A percentile compares a stretch with the other conserved stretches of the same genome.
Conservation (phyloP, 1,140 invertebrate genomes). For the Calephelis virginiensis region DNA sequence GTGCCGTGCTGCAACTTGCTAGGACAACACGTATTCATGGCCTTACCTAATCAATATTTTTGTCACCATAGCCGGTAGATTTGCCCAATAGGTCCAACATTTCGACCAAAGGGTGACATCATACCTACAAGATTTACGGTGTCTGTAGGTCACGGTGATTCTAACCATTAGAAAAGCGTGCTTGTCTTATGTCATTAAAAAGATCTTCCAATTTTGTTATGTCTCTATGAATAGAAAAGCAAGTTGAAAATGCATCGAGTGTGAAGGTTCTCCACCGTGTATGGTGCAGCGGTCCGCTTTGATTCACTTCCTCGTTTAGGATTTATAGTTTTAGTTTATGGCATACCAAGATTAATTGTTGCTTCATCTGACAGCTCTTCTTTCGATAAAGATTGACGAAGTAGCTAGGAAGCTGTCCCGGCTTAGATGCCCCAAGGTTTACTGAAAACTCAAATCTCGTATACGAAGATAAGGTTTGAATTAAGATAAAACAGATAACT, state of each 20-base stretch:
- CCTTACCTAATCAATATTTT: no score
- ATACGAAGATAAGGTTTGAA: background rate
- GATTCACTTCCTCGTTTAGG: conserved; percentile 8
- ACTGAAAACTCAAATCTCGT: background rate
- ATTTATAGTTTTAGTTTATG: conserved; percentile 16
- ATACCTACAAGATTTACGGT: no score
- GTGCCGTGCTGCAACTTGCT: no score
- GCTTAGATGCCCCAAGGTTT: background rate
- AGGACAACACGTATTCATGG: no score
- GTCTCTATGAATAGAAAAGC: no score
- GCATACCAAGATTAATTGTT: conserved; percentile 13
- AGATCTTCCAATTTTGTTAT: no score
- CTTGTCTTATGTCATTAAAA: no score
- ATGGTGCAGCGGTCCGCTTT: background rate
- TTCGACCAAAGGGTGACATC: no score
- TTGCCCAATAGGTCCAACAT: no score
- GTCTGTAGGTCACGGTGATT: no score
- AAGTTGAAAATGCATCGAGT: background rate
- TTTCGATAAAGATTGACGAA: conserved; percentile 14
- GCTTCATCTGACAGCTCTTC: conserved; percentile 10
- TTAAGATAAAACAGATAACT: background rate
- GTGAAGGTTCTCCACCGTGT: background rate
- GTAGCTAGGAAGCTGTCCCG: background rate
- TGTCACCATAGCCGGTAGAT: no score
- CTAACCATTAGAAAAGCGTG: no score